Conservation (phyloP, 1,140 invertebrate species). For the Ephestia elutella region DNA sequence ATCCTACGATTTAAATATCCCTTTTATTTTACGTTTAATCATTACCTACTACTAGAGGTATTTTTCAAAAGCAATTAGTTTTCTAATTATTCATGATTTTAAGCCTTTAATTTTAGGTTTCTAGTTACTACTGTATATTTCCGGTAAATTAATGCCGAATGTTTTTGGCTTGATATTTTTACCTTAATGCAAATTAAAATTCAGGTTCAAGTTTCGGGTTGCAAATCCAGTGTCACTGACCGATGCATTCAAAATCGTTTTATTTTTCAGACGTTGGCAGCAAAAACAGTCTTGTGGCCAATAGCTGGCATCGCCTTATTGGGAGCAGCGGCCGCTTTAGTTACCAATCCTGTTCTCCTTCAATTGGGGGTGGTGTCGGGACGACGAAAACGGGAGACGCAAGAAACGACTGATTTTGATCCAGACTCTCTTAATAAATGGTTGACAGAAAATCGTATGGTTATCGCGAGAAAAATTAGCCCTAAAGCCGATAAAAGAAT, state of each 20-base stretch:
- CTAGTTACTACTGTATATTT: too few relatives aligned
- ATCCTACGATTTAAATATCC: too few relatives aligned
- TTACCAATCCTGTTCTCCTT: conserved; percentile 83
- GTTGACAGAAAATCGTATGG: not conserved
- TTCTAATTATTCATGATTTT: too few relatives aligned
- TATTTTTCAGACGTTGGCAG: conserved; percentile 54
- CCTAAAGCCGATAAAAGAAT: not conserved
- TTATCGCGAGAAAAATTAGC: not conserved
- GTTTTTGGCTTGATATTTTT: too few relatives aligned
- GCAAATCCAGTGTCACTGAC: not conserved
- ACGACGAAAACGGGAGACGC: conserved; percentile 51
- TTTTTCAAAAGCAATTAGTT: too few relatives aligned
- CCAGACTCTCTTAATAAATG: not conserved
- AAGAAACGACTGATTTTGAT: conserved; percentile 22
- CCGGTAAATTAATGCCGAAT: too few relatives aligned
- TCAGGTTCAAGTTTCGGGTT: not conserved
- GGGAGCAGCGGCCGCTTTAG: conserved; percentile 84
- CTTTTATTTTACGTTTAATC: too few relatives aligned
- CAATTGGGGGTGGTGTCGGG: conserved; percentile 82
- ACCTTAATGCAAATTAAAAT: not conserved
- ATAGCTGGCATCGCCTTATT: conserved; percentile 85
- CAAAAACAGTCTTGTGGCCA: conserved; percentile 80
- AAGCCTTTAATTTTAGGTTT: too few relatives aligned
- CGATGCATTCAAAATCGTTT: not conserved
- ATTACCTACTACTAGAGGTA: too few relatives aligned